These are phyloP conservation scores for Pseudochirops cupreus DNA, from an alignment of 2,797 vertebrate genomes.

Conservation along the genomic window DNA sequence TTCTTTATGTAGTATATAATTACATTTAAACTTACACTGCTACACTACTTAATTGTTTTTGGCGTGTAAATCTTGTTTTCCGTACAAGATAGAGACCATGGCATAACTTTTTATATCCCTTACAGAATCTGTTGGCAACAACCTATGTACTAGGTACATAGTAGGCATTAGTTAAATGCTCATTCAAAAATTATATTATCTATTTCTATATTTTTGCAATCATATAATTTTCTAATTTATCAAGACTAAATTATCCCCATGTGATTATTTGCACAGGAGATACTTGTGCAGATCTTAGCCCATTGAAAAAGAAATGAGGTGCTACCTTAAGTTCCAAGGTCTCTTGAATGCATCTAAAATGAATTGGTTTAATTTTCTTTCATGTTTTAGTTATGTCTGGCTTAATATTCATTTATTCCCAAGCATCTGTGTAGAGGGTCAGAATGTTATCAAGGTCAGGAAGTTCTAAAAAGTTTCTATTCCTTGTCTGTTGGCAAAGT, in stretches of 20 bases:
- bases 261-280: neutral
- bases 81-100: neutral
- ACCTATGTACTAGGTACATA: neutral
- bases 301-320: neutral
- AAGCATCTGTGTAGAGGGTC: neutral
- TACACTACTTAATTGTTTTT: neutral
- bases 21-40: neutral
- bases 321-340: neutral
- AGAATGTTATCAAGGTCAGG: conserved; percentile 3
- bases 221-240: neutral
- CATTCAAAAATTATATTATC: neutral
- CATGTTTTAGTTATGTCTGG: neutral
- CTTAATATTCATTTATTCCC: conserved; percentile 33
- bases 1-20: conserved; percentile 20
- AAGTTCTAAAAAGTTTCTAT: neutral
- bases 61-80: neutral
- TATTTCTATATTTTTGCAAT: neutral
- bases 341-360: neutral
- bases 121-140: neutral
- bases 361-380: neutral
- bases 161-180: neutral
- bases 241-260: neutral
- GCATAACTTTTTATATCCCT: neutral
- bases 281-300: neutral
- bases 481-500: neutral